Base-by-base conservation (phyloP, 2,113 vertebrate species). In the Pitta sordida region DNA sequence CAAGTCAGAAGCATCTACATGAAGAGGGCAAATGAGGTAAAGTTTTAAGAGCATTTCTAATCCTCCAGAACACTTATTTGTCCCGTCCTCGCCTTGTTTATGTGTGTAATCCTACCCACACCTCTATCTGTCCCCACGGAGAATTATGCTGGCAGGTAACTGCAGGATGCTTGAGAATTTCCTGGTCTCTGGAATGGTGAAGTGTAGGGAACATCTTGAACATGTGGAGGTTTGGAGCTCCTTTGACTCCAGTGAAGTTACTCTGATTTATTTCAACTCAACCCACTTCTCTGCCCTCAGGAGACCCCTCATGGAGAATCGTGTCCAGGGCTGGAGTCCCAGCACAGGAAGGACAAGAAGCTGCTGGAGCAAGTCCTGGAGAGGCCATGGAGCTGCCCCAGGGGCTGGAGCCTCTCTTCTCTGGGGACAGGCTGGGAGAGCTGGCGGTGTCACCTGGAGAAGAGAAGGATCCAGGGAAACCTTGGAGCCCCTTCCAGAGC, bases 51-150 rank as follows among this genome's bases (percentile, higher is more conserved):
- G 19, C 13, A 29, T 21, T 56, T 60, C 15, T 49, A 36, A 37
- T 75, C 82, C 27, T 84, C 78, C 8, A 30, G 41, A 74, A 8
- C 22, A 20, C 24, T 23, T 27, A 32, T 73, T 80, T 74, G 26
- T 27, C 51, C 11, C 5, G 18, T 39, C n/a, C 62, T 73, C n/a
- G 10, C 8, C 10, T 46, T 24, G 30, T 51, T 89, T n/a, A 15
- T 4, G 3, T 22, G 69, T 36, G 10, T 13, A 36, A 53, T 30
- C 60, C 55, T 21, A 8, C 37, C 24, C 37, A 2, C 5, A 1
- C 8, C 6, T 7, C 64, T 49, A 4, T 23, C 34, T 15, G 3
- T 44, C 58, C 2, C 0, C 10, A 7, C 7, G 34, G 69, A 52
- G 55, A 16, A 65, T 39, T 9, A 10, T n/a, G 37, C 27, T 62